Evolutionary conservation across 2,888 invertebrate species (phyloP), one percentile per base, ranked within the genome.

Genomic region (Sphaerophoria rueppellii): DNA sequence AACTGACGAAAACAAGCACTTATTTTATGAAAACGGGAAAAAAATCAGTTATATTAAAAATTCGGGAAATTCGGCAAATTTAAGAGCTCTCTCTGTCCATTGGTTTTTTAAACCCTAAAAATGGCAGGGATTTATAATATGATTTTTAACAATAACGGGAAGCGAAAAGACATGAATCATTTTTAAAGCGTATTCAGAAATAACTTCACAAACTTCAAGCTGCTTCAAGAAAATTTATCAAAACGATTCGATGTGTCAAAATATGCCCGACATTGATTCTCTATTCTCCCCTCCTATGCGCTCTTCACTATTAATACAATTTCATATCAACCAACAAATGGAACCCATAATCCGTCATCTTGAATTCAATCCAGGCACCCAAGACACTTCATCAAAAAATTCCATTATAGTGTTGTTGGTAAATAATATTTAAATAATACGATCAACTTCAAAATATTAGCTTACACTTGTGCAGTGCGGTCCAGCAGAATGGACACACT

Each of bases 271-370:
- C 40, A 12, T 65, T 32, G 16, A 40, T 24, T 32, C 14, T 32
- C 14, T n/a, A 65, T 55, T 14, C 12, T 82, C 82, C 82, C 74
- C 78, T 78, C 82, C 78, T n/a, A n/a, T n/a, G n/a, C n/a, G n/a
- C n/a, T 78, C 82, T 73, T 16, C 78, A 80, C 24, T 24, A 2
- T 24, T 24, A 24, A 24, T 46, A n/a, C 9, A 58, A 32, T 35
- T 40, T 14, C 24, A 35, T 24, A 35, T 4, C 35, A 50, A 34
- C 4, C 11, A n/a, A 7, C 9, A 40, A 11, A 52, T 69, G 82
- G 78, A 82, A 74, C 82, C 82, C 82, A 70, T 55, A 65, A 82
- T 78, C 82, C 82, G 82, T 78, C 82, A 82, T 73, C 6, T 4
- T 32, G 24, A 24, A 24, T 24, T 2, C 24, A 24, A 14, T 1